Base-by-base conservation (phyloP, 2,113 vertebrate genomes). In the Caretta caretta region DNA sequence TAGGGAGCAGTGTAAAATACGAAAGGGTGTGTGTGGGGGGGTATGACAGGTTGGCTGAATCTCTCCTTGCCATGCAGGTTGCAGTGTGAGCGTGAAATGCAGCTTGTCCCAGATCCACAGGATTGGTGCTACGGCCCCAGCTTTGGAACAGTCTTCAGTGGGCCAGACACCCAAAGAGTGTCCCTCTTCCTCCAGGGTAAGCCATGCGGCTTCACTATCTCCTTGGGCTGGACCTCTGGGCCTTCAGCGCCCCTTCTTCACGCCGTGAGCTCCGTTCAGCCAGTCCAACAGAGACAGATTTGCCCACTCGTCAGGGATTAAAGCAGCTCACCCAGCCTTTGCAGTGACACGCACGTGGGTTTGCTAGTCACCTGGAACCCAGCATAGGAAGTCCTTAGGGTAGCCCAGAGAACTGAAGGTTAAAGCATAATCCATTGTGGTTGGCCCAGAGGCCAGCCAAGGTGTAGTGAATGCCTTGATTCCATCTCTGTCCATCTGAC, bases 21-120 rank as follows among this genome's bases (percentile, higher is more conserved):
- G 62, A 35, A 8, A 1, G 31, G 6, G 31, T 7, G 38, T 3
- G 38, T 3, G 38, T 1, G 62, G 16, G 31, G 6, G 62, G 5
- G 59, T 35, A 13, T 8, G 62, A 8, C 16, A n/a, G 16, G 62
- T 9, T 8, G 16, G 35, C 16, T n/a, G 59, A 4, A 16, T 69
- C 62, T 69, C 35, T 19, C 62, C 35, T 69, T 8, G 62, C 62
- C 62, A n/a, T 8, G 16, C 62, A 65, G 29, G 31, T 31, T 7
- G 12, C 59, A 69, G 35, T 4, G 16, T 69, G 35, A 2, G 6
- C 8, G 31, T n/a, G 62, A 69, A 19, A 69, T n/a, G 35, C 62
- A 69, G 62, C 31, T n/a, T 69, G 35, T 65, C 14, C 62, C 62
- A 31, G 62, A 8, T 6, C 57, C 27, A 31, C 57, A 31, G 12